Evolutionary conservation across 2,888 invertebrate genomes (phyloP), one percentile per base, ranked within the genome.

Genomic region (Cerceris ruficornis): DNA sequence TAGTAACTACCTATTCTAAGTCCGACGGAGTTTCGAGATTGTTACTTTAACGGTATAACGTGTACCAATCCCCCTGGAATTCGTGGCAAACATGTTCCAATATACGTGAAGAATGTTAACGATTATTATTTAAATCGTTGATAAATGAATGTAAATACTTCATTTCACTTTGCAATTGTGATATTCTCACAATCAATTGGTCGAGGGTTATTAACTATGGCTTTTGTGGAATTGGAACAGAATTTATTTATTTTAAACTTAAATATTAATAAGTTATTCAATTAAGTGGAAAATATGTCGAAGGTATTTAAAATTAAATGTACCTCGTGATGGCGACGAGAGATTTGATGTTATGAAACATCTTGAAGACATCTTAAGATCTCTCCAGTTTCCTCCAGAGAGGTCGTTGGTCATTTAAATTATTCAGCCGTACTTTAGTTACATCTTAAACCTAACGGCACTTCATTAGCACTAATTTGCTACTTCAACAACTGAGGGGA

Each of bases 391-490:
- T 46, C 7, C 46, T 17, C 39, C 7, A 42, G 54, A 55, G 41
- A 42, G 59, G 50, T 55, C 59, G 70, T 61, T 11, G 42, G 55
- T 39, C 66, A 43, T 66, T 57, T 78, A 59, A 78, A 77, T 78
- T 77, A 77, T 77, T 76, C 76, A 67, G 17, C 7, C 54, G 15
- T 43, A 15, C 17, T 62, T 61, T 54, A 54, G 49, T 55, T 62
- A 57, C 50, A 58, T 57, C 57, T 58, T 46, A 57, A 66, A 61
- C 55, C n/a, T 66, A 64, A 57, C 59, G 77, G 60, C 78, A 68
- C 77, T 72, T 50, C 64, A 77, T 78, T 77, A 77, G 64, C 67
- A 39, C 67, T 72, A 72, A 78, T 77, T 76, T 59, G n/a, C 41
- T 39, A 46, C 41, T 7, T 46, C 11, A 17, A 52, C 39, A 17